Conservation (phyloP, 2,797 vertebrate genomes). For the Tenualosa thibaudeaui region DNA sequence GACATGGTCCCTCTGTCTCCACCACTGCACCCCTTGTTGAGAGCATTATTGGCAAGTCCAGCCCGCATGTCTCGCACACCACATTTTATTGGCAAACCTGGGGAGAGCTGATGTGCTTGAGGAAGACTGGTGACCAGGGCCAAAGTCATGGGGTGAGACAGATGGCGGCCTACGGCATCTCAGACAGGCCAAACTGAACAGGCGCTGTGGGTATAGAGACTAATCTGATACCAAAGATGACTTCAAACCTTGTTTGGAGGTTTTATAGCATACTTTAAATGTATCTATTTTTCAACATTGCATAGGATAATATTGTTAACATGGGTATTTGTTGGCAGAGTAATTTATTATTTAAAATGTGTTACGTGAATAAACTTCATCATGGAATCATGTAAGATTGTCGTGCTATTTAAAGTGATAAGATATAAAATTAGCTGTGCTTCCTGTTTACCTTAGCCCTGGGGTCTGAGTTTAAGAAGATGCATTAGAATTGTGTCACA, state of each 20-base stretch:
- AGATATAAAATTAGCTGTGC: background rate
- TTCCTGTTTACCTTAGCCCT: background rate
- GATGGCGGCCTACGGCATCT: slow-evolving; percentile 48
- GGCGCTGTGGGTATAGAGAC: background rate
- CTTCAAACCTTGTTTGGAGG: background rate
- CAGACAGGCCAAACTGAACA: slow-evolving; percentile 48
- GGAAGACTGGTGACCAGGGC: slow-evolving; percentile 72
- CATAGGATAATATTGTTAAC: background rate
- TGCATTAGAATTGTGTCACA: slow-evolving; percentile 75
- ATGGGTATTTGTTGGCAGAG: background rate
- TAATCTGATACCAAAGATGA: background rate
- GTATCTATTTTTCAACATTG: background rate
- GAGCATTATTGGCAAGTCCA: slow-evolving; percentile 72
- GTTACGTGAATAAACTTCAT: background rate
- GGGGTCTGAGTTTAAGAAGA: slow-evolving; percentile 60
- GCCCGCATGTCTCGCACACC: slow-evolving; percentile 26
- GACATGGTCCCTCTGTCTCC: slow-evolving; percentile 70
- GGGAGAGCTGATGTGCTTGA: slow-evolving; percentile 61
- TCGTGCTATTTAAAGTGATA: background rate
- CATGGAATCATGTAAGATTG: background rate
- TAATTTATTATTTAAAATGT: background rate
- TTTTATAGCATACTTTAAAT: background rate
- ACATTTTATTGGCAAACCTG: slow-evolving; percentile 72
- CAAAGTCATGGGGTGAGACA: slow-evolving; percentile 64
- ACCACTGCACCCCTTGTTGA: slow-evolving; percentile 62